Percentiles rank a stretch among this genome's conserved stretches.
These are phyloP conservation scores for Trochalopteron elliotii DNA, from an alignment of 2,113 vertebrate genomes.

Conservation along the genomic window DNA sequence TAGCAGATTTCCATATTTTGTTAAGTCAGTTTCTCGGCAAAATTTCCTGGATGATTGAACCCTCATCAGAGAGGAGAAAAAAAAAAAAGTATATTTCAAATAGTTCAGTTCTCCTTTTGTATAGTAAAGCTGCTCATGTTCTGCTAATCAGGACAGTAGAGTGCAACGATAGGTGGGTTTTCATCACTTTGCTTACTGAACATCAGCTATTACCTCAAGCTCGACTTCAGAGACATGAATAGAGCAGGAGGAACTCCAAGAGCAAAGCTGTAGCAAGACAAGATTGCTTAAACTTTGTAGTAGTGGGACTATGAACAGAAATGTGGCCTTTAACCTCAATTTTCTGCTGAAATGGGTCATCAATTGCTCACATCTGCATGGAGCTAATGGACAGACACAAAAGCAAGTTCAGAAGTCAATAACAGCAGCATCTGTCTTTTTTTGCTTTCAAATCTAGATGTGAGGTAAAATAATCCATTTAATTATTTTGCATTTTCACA, in stretches of 20 bases:
- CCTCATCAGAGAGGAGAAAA: neutral
- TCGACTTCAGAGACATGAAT: neutral
- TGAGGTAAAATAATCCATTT: neutral
- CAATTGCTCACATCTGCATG: neutral
- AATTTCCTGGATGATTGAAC: neutral
- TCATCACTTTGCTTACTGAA: neutral
- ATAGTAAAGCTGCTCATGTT: neutral
- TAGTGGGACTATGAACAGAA: neutral
- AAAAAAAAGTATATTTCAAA: neutral
- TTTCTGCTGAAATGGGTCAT: neutral
- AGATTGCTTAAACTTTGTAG: neutral
- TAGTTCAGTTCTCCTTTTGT: neutral
- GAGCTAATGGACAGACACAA: neutral
- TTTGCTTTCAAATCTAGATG: neutral
- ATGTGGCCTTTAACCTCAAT: conserved; percentile 1
- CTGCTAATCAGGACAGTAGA: neutral
- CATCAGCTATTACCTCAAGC: neutral
- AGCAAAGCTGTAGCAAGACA: neutral
- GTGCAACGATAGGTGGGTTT: neutral
- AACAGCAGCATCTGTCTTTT: neutral
- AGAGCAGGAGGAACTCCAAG: neutral
- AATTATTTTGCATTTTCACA: neutral
- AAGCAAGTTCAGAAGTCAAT: neutral
- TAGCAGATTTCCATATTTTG: neutral
- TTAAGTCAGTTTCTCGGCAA: neutral